Base-by-base conservation (phyloP, 2,888 invertebrate genomes). In the Mechanitis messenoides region DNA sequence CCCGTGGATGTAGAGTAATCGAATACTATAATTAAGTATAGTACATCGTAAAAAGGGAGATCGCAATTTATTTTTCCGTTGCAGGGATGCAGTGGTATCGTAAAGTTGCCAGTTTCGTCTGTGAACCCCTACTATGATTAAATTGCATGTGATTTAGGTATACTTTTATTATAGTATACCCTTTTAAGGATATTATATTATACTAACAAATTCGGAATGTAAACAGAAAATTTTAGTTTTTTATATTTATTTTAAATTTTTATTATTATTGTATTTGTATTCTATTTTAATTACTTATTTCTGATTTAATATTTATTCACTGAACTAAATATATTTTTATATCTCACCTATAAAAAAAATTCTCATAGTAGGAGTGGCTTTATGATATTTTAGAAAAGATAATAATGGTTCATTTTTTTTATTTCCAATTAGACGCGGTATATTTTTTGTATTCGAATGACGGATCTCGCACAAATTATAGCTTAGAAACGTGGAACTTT, bases 61-160 rank as follows among this genome's bases (percentile, higher is more conserved):
- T 73, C 72, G 74, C 87, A 87, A 89, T 89, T 88, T 89, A 87
- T 89, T 88, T 88, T 88, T 87, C 85, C 85, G 77, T 71, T 87
- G 87, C 87, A 85, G 81, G 80, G 78, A 69, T 88, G 86, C 87
- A 87, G 83, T 86, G 74, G 71, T 81, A 84, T 85, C 85, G 84
- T 86, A 86, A 87, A 87, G 78, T 85, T 85, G 42, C 42, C 42
- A 42, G 81, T 87, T 80, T 77, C 65, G 87, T 86, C 88, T 87
- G 80, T 83, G 75, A 74, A 68, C 83, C 79, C 76, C 74, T 80
- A 82, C 82, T 70, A 81, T 71, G 76, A 71, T 72, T 60, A 45
- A 53, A 53, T 38, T 20, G 45, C 46, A 59, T 55, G 4, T 38
- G 33, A 45, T 59, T 58, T 61, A 33, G 33, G 35, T 33, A 28